Conservation (phyloP, 1,140 invertebrate genomes). For the Sitodiplosis mosellana region DNA sequence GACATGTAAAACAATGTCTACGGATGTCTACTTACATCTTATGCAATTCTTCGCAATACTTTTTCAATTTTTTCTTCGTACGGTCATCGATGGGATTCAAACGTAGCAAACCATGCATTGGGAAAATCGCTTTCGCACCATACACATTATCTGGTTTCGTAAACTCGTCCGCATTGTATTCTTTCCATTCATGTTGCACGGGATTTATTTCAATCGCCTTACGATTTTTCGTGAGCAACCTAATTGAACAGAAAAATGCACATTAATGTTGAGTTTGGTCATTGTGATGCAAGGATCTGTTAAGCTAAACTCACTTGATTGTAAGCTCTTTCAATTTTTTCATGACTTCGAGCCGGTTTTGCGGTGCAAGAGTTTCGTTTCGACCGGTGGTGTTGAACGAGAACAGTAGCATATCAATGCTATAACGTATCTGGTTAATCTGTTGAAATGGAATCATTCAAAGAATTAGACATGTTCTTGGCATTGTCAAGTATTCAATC, state of each 20-base stretch:
- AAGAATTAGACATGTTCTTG: not conserved
- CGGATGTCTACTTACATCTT: too few relatives aligned
- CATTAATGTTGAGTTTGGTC: too few relatives aligned
- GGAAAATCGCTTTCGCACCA: conserved; percentile 30
- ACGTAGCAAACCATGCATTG: conserved; percentile 31
- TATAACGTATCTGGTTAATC: conserved; percentile 40
- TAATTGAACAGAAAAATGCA: not conserved
- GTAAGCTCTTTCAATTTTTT: too few relatives aligned
- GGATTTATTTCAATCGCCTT: conserved; percentile 19
- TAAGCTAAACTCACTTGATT: too few relatives aligned
- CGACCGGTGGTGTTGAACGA: not conserved
- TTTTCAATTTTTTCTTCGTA: too few relatives aligned
- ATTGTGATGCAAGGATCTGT: too few relatives aligned
- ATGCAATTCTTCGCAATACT: too few relatives aligned
- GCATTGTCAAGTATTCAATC: conserved; percentile 33
- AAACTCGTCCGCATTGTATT: conserved; percentile 19
- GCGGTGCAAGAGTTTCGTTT: too few relatives aligned
- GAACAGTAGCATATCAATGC: conserved; percentile 35
- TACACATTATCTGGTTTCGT: conserved; percentile 22
- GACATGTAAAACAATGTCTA: too few relatives aligned
- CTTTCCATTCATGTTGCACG: conserved; percentile 24
- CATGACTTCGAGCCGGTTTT: too few relatives aligned
- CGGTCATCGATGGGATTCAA: conserved; percentile 1
- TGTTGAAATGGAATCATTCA: conserved; percentile 12
- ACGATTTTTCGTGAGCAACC: conserved; percentile 14